These are phyloP conservation scores for Pseudocheirus occidentalis DNA, from an alignment of 2,797 vertebrate species.

Conservation along the genomic window DNA sequence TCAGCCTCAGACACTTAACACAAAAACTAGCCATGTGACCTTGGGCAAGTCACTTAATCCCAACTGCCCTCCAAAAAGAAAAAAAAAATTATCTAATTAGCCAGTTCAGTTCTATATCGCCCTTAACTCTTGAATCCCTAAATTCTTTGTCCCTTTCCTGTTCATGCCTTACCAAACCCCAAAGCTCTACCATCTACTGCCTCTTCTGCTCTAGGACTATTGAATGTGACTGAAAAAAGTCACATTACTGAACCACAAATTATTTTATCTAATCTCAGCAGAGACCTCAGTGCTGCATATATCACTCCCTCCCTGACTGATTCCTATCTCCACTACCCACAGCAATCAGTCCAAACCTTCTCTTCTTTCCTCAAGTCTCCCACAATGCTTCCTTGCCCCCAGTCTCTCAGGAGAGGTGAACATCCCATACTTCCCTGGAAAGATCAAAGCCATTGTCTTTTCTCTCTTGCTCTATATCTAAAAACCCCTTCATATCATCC, in stretches of 20 bases:
- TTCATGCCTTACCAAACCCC: background rate
- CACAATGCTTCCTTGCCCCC: background rate
- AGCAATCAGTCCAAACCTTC: background rate
- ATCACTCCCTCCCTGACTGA: background rate
- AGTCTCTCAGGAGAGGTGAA: background rate
- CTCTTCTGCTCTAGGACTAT: background rate
- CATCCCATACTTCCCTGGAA: background rate
- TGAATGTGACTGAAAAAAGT: background rate
- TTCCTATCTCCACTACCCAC: background rate
- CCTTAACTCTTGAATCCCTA: background rate
- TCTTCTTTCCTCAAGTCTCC: background rate
- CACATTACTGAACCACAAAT: background rate
- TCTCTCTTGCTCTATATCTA: background rate
- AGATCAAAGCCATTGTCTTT: background rate
- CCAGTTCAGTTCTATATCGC: background rate
- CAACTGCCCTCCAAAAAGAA: too few species aligned
- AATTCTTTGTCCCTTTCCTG: background rate
- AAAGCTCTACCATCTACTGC: background rate
- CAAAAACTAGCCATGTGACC: too few species aligned
- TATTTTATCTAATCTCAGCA: background rate
- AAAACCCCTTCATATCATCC: background rate
- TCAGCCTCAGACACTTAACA: too few species aligned
- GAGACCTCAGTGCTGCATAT: background rate
- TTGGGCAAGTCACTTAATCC: too few species aligned
- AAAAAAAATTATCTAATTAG: too few species aligned